Percentiles rank a stretch among this genome's conserved stretches.
Conservation (phyloP, 2,113 vertebrate species). For the Lamprologus speciosus region DNA sequence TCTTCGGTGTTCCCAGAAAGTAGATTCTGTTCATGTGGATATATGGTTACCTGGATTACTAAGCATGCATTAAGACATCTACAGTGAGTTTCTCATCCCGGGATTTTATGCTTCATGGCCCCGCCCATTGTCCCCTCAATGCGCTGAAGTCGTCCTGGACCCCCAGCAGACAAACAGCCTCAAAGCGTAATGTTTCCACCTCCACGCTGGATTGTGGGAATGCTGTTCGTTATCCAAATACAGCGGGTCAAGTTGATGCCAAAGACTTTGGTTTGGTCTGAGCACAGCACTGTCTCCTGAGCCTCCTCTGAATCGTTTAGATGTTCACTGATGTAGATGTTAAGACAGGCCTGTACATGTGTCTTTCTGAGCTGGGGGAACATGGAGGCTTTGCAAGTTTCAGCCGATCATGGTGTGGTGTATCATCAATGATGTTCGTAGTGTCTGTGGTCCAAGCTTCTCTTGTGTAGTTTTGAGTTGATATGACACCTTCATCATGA, state of each 20-base stretch:
- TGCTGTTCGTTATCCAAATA: accelerated
- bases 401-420: not conserved
- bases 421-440: not conserved
- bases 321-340: not conserved
- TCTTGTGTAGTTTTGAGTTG: not conserved
- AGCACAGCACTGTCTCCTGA: not conserved
- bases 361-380: not conserved
- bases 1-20: not conserved
- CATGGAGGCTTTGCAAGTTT: not conserved
- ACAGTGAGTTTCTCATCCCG: not conserved
- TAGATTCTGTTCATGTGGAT: not conserved
- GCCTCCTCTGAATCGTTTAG: not conserved
- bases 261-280: not conserved
- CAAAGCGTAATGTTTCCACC: not conserved
- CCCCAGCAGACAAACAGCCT: not conserved
- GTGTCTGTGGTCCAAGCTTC: not conserved
- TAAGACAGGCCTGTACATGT: not conserved
- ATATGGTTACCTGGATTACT: not conserved
- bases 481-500: not conserved
- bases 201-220: not conserved
- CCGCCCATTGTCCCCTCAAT: not conserved
- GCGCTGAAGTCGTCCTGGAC: accelerated
- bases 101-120: not conserved
- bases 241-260: not conserved
- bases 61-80: not conserved